Evolutionary conservation across 2,888 invertebrate genomes (phyloP).

Genomic region (Tipula vernalis): DNA sequence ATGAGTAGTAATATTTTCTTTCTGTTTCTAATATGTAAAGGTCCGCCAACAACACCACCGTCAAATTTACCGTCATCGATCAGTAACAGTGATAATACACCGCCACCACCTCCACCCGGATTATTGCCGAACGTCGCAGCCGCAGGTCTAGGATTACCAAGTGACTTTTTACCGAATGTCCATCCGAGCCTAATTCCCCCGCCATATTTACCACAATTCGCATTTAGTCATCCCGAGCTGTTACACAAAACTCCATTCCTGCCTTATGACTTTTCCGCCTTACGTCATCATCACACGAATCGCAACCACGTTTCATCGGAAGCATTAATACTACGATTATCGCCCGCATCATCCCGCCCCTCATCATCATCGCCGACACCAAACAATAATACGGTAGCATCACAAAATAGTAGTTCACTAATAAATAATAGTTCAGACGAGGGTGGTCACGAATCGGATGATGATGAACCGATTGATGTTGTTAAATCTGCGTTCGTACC

Average conservation of each 20-base stretch:
- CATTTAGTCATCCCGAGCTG: constrained; percentile 42
- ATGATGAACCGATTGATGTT: constrained; percentile 62
- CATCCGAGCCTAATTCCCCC: constrained; percentile 19
- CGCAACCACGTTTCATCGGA: constrained; percentile 24
- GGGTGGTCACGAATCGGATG: constrained; percentile 43
- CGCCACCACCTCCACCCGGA: constrained; percentile 22
- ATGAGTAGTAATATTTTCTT: not conserved
- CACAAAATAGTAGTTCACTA: constrained; percentile 50
- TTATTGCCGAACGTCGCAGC: constrained; percentile 15
- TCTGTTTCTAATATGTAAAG: constrained; percentile 27
- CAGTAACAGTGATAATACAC: not conserved
- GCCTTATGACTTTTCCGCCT: constrained; percentile 42
- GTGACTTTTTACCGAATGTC: constrained; percentile 13
- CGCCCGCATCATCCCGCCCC: constrained; percentile 32
- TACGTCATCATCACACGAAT: constrained; percentile 24
- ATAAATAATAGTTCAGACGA: constrained; percentile 42
- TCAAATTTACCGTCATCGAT: not conserved
- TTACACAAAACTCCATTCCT: constrained; percentile 42
- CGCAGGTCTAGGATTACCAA: constrained; percentile 18
- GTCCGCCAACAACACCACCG: constrained; percentile 33
- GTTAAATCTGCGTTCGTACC: constrained; percentile 64
- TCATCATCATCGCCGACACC: constrained; percentile 29
- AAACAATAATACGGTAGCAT: constrained; percentile 25
- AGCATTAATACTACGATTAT: constrained; percentile 24
- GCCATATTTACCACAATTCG: constrained; percentile 41